phyloP scores from a whole-genome alignment of 2,888 invertebrate genomes.

The Osmoderma eremita region DNA sequence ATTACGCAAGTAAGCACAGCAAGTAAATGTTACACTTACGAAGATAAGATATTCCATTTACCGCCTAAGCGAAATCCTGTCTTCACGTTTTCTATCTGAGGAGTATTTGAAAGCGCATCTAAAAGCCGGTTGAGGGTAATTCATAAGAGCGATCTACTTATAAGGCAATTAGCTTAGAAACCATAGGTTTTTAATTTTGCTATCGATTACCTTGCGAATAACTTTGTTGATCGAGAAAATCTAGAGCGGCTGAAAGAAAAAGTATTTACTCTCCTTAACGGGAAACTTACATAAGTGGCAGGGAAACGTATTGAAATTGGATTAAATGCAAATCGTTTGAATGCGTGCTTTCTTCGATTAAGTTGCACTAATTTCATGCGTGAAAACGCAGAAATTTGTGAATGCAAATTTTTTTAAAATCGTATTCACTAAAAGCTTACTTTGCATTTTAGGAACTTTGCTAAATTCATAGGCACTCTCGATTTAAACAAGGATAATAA shows the following conservation, averaged over 20 bases:
- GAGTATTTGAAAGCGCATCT: conserved; percentile 22
- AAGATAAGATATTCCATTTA: no score
- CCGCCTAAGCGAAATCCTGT: conserved; percentile 12
- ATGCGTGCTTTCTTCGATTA: conserved; percentile 1
- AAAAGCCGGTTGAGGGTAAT: background rate
- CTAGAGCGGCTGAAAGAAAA: conserved; percentile 15
- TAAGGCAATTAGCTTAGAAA: conserved; percentile 16
- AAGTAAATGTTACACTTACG: no score
- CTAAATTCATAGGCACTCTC: no score
- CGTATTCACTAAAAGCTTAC: no score
- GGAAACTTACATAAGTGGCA: conserved; percentile 16
- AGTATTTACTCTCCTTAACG: background rate
- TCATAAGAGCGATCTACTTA: conserved; percentile 23
- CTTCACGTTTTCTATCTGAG: conserved; percentile 9
- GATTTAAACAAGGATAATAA: no score
- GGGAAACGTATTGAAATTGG: background rate
- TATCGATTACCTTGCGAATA: background rate
- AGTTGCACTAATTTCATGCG: no score
- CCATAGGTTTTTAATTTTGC: background rate
- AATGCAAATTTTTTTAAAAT: no score
- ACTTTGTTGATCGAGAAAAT: conserved; percentile 1
- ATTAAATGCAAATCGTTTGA: background rate
- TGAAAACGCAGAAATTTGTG: no score
- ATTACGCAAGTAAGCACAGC: no score
- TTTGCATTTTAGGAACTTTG: no score